Evolutionary conservation across 2,113 vertebrate species (phyloP).

Genomic region (Cettia cetti): DNA sequence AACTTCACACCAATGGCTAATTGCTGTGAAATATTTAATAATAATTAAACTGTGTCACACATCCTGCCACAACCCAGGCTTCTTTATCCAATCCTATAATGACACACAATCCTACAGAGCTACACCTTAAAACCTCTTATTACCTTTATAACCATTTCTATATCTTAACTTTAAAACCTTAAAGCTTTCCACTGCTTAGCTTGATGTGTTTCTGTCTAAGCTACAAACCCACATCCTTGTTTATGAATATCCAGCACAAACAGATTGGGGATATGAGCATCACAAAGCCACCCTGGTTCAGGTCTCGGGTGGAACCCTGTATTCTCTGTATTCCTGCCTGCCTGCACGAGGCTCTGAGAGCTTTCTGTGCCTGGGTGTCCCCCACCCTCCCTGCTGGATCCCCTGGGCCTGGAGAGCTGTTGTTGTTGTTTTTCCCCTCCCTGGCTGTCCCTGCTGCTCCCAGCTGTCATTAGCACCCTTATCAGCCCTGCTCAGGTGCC

Average conservation of each 20-base stretch:
- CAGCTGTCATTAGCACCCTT: not conserved
- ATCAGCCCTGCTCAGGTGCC: not conserved
- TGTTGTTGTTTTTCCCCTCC: not conserved
- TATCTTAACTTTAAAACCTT: too few relatives aligned
- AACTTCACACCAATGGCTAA: not conserved
- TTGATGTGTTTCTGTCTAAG: too few relatives aligned
- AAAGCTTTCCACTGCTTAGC: not conserved
- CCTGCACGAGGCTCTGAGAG: not conserved
- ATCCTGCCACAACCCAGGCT: too few relatives aligned
- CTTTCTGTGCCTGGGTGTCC: not conserved
- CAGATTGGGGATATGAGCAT: too few relatives aligned
- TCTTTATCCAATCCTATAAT: not conserved
- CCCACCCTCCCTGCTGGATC: not conserved
- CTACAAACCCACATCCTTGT: too few relatives aligned
- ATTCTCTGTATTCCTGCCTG: not conserved
- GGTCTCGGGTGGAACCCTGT: not conserved
- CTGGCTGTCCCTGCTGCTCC: not conserved
- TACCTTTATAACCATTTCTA: not conserved
- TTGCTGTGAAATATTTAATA: not conserved
- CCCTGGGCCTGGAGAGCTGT: too few relatives aligned
- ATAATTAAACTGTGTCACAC: too few relatives aligned
- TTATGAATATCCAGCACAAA: too few relatives aligned
- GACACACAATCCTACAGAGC: not conserved
- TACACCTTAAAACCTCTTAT: not conserved
- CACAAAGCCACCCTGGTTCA: too few relatives aligned